Base-by-base conservation (phyloP, 1,140 invertebrate genomes). In the Orius laevigatus region DNA sequence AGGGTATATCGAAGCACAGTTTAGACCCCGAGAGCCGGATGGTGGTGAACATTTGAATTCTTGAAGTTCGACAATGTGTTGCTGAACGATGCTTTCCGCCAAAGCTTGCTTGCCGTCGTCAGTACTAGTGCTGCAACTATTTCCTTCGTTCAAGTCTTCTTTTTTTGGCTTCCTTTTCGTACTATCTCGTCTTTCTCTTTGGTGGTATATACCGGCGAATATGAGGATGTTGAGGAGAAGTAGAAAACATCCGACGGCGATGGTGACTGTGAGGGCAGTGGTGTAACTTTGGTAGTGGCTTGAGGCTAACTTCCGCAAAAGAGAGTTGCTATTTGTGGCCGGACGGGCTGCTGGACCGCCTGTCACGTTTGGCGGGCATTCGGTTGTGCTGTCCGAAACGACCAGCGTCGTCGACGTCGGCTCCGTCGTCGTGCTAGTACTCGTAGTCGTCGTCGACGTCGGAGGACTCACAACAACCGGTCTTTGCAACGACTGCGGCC, bases 131-230 rank as follows among this genome's bases (percentile, higher is more conserved):
- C 72, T 75, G 15, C 75, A 74, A 57, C 75, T 78, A n/a, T 70
- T 79, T n/a, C 16, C 18, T 38, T 46, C 32, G 35, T 44, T 36
- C 19, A 44, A 56, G 56, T 83, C 79, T 56, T 83, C 81, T 58
- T 80, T 80, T 47, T 58, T 57, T 33, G 47, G 40, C 57, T 79
- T 80, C 54, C 76, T 80, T 58, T 81, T 79, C 33, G 76, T 74
- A 9, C 68, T 67, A 45, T 72, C 63, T 42, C 61, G 60, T 25
- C 81, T 72, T 56, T 87, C 82, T 6, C 87, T 73, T 61, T 93
- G 86, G 59, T 92, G 88, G 60, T 92, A 94, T 35, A 95, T 89
- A 25, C 87, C 89, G 32, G 87, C 88, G 59, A 95, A 94, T 44
- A 96, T 91, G 1, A 95, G 70, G 5, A 94, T 77, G 62, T 97